phyloP scores from a whole-genome alignment of 2,113 vertebrate genomes.

The Andinoacara biseriatus region DNA sequence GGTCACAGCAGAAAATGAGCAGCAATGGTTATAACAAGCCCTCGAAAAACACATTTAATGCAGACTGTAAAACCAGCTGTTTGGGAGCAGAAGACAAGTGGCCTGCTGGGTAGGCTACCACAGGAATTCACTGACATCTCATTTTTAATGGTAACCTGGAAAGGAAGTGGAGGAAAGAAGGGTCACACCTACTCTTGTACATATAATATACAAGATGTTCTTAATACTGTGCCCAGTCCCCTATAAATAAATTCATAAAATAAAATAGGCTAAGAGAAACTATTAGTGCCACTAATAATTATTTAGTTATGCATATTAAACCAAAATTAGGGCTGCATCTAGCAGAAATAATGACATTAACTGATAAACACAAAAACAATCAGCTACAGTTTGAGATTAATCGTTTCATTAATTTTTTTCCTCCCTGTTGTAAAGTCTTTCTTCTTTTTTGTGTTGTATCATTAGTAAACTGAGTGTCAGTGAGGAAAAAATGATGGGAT shows the following conservation, averaged over 20 bases:
- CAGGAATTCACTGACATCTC: not conserved
- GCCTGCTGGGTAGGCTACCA: not conserved
- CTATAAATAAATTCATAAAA: no score
- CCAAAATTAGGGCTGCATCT: not conserved
- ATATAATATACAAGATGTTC: not conserved
- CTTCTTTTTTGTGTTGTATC: not conserved
- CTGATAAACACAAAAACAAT: not conserved
- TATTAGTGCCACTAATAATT: not conserved
- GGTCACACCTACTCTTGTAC: not conserved
- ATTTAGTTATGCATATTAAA: not conserved
- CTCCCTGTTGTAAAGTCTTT: not conserved
- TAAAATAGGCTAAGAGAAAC: no score
- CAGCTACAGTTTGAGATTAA: not conserved
- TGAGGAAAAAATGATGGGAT: not conserved
- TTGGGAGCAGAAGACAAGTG: not conserved
- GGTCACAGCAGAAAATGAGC: not conserved
- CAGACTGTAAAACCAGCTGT: not conserved
- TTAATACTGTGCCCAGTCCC: not conserved
- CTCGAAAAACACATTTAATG: no score
- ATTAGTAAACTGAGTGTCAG: accelerated
- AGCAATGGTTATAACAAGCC: not conserved
- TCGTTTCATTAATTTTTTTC: not conserved
- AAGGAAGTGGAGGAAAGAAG: not conserved
- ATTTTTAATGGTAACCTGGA: not conserved
- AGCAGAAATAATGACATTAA: not conserved